Evolutionary conservation across 2,113 vertebrate genomes (phyloP).

Genomic region (Eretmochelys imbricata): DNA sequence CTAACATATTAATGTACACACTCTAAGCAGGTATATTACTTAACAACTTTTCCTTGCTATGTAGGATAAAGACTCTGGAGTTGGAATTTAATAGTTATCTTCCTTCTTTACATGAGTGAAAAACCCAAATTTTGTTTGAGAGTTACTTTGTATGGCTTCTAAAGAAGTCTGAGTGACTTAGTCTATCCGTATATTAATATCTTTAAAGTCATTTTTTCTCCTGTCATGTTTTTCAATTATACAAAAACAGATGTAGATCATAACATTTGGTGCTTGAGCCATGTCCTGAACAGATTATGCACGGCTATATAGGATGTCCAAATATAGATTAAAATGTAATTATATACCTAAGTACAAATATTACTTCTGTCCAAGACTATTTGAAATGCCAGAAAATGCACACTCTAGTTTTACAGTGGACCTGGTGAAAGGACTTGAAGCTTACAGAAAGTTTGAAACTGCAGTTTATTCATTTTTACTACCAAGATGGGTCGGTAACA

Average conservation of each 20-base stretch:
- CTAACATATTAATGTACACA: not conserved
- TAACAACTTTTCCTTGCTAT: not conserved
- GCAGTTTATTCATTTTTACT: not conserved
- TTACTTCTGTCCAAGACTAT: not conserved
- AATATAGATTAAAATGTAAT: slow-evolving; percentile 14
- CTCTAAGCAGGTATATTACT: not conserved
- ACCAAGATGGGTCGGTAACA: not conserved
- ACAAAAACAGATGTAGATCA: not conserved
- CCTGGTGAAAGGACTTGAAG: not conserved
- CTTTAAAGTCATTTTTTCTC: slow-evolving; percentile 14
- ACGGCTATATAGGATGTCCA: not conserved
- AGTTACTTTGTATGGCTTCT: not conserved
- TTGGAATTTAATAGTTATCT: not conserved
- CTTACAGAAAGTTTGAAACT: not conserved
- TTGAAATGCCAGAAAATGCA: not conserved
- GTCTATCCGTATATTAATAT: not conserved
- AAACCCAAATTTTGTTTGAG: not conserved
- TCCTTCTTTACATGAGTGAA: not conserved
- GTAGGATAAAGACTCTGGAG: not conserved
- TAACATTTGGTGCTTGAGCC: not conserved
- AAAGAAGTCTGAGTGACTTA: not conserved
- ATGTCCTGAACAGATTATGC: not conserved
- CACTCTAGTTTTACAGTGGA: not conserved
- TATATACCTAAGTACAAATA: not conserved
- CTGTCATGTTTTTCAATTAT: not conserved